These are phyloP conservation scores for Danio choprae DNA, from an alignment of 2,797 vertebrate genomes.

Conservation along the genomic window DNA sequence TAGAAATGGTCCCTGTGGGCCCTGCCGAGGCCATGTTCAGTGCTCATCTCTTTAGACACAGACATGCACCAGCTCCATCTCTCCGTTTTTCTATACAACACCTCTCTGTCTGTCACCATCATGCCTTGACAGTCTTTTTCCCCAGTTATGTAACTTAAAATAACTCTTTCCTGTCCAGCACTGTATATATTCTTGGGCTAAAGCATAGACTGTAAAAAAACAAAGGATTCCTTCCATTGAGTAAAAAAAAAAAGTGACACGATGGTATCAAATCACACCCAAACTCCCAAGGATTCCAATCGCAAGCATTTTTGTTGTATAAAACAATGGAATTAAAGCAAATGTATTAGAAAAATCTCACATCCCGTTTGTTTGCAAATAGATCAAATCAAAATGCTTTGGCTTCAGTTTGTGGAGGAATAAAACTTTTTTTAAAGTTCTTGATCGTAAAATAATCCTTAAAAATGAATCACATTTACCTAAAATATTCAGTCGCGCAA, in stretches of 20 bases:
- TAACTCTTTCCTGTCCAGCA: constrained; percentile 56
- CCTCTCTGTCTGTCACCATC: constrained; percentile 65
- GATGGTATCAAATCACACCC: too few species aligned
- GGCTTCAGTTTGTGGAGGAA: too few species aligned
- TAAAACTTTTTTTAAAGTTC: too few species aligned
- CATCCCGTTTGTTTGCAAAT: too few species aligned
- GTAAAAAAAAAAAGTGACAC: background rate
- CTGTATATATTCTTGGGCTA: background rate
- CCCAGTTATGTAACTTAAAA: constrained; percentile 66
- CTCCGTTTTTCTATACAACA: constrained; percentile 36
- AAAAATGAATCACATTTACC: background rate
- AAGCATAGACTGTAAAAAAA: too few species aligned
- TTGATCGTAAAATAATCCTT: background rate
- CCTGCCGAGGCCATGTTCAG: constrained; percentile 30
- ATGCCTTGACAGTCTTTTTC: constrained; percentile 68
- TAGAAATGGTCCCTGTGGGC: constrained; percentile 15
- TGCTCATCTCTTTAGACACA: constrained; percentile 18
- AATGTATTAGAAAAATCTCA: too few species aligned
- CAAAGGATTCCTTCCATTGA: background rate
- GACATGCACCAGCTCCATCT: constrained; percentile 13
- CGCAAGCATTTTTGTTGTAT: too few species aligned
- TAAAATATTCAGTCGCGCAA: background rate
- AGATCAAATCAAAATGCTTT: too few species aligned
- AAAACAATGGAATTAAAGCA: too few species aligned
- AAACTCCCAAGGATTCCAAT: too few species aligned